Base-by-base conservation (phyloP, 2,797 vertebrate genomes). In the Merluccius polli region DNA sequence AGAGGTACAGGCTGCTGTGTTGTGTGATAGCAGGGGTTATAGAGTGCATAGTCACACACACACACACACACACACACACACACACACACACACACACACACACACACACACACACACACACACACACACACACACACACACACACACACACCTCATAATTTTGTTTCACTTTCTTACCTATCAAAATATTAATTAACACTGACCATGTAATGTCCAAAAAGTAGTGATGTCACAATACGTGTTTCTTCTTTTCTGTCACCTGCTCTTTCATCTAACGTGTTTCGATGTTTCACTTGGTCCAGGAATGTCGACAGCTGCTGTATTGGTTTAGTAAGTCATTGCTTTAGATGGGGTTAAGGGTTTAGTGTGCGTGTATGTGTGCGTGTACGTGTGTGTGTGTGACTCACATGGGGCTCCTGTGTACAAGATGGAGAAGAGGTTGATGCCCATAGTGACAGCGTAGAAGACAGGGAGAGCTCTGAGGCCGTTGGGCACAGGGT, bases 381-480 rank as follows among this genome's bases (percentile, higher is more conserved):
- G 38, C n/a, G 1, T 29, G 15, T 24, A 5, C 36, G n/a, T 4
- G 36, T 35, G 44, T 2, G n/a, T 0, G 8, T 59, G 65, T 9
- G 87, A 95, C 97, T 98, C 93, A 99, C 97, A 30, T 30, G 97
- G 96, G 0, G 96, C 95, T 73, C 97, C 97, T 0, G 95, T 96
- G 76, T 95, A 98, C 95, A 96, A 94, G 91, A 98, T 98, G 83
- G 97, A 98, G 91, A 99, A 98, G 48, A 97, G 90, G 89, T 99
- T 99, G 91, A 98, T 93, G 35, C 95, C 95, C 89, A 99, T 87
- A 0, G 97, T 98, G 83, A 96, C 92, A 73, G 93, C 97, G 18
- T 99, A 99, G 93, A 99, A 99, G 83, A 98, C 0, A 0, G 97
- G 97, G 78, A 99, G 87, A 67, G 96, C 96, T 89, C 92, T 92